Evolutionary conservation across 2,888 invertebrate genomes (phyloP).

Genomic region (Sesamia inferens): DNA sequence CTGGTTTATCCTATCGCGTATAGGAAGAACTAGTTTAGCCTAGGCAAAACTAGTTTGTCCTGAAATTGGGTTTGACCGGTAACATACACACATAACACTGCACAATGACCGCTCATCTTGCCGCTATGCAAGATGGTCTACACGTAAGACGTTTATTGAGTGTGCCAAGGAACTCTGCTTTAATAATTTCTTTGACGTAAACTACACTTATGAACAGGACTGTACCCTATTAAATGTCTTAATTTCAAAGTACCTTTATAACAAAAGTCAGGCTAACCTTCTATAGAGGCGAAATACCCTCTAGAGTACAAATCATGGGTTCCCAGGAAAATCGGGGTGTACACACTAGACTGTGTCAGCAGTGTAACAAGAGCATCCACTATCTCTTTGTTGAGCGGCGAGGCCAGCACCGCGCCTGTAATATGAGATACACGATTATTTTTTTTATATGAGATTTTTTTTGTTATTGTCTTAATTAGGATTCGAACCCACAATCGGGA

Average conservation of each 20-base stretch:
- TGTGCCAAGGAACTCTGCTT: neutral
- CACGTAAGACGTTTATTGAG: neutral
- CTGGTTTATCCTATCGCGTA: no score
- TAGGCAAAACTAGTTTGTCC: no score
- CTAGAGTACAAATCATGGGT: conserved; percentile 33
- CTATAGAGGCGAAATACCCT: conserved; percentile 30
- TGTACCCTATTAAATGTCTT: neutral
- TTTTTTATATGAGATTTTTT: no score
- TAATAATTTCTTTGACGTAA: neutral
- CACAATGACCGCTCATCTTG: no score
- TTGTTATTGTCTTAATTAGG: no score
- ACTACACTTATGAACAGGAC: neutral
- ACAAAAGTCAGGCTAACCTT: conserved; percentile 22
- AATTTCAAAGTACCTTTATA: neutral
- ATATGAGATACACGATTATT: neutral
- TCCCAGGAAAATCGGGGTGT: conserved; percentile 13
- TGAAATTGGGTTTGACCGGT: no score
- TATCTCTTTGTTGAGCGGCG: conserved; percentile 17
- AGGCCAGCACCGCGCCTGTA: conserved; percentile 42
- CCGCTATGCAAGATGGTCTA: neutral
- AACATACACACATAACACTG: no score
- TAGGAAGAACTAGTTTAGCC: no score
- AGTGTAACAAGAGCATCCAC: neutral
- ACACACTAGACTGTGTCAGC: neutral
- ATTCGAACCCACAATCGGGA: no score